Evolutionary conservation across 2,797 vertebrate species (phyloP).

Genomic region (Acanthurus leucopareius): DNA sequence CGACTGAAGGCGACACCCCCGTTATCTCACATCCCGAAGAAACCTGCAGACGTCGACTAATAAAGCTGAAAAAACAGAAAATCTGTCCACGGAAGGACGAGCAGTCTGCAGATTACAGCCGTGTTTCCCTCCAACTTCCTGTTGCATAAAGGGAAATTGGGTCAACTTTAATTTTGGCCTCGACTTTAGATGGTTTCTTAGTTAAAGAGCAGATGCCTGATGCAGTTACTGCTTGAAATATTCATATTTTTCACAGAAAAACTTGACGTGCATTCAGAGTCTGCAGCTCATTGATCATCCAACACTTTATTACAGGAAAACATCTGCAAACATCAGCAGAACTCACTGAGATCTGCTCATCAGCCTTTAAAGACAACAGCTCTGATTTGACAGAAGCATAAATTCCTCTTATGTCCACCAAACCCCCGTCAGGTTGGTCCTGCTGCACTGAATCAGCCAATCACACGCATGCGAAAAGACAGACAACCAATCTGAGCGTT

Average conservation of each 20-base stretch:
- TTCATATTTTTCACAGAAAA: not conserved
- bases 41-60: not conserved
- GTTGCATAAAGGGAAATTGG: too few relatives aligned
- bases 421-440: slow-evolving; percentile 20
- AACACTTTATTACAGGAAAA: not conserved
- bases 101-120: not conserved
- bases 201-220: too few relatives aligned
- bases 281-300: too few relatives aligned
- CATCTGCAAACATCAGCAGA: not conserved
- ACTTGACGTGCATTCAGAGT: not conserved
- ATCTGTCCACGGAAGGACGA: not conserved
- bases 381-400: not conserved
- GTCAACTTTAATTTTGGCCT: too few relatives aligned
- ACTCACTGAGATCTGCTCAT: not conserved
- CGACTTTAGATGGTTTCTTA: too few relatives aligned
- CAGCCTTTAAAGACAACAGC: not conserved
- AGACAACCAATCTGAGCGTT: slow-evolving; percentile 27
- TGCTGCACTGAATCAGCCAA: slow-evolving; percentile 17
- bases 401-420: slow-evolving; percentile 5
- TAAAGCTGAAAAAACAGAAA: not conserved
- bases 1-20: not conserved
- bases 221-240: not conserved
- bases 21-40: slow-evolving; percentile 8
- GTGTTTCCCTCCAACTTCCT: too few relatives aligned
- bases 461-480: slow-evolving; percentile 9